Conservation (phyloP, 35 echinoderm and acorn worm species). For the Chiridota heheva region DNA sequence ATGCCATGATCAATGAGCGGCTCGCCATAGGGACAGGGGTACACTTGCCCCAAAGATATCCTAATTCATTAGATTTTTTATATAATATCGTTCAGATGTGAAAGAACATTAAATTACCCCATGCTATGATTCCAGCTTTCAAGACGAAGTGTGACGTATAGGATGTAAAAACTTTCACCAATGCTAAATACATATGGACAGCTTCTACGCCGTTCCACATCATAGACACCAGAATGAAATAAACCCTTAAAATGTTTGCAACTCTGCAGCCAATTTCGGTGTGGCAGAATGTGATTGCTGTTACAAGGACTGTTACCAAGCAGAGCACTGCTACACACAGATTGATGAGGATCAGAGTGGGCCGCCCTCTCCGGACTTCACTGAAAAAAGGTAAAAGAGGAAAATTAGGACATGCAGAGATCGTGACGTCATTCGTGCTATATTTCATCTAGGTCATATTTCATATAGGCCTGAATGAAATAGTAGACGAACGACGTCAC, state of each 20-base stretch:
- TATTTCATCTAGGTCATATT: neutral
- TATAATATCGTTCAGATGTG: no score
- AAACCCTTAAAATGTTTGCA: slow-evolving; percentile 82
- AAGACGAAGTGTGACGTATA: slow-evolving; percentile 83
- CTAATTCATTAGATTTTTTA: no score
- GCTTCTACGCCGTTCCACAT: slow-evolving; percentile 99
- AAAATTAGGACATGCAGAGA: neutral
- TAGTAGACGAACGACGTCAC: no score
- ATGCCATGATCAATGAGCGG: no score
- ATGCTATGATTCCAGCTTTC: slow-evolving; percentile 77
- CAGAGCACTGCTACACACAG: slow-evolving; percentile 71
- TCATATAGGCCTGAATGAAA: neutral
- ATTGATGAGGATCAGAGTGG: slow-evolving; percentile 85
- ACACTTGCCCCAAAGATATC: no score
- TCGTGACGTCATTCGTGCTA: neutral
- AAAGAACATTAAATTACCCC: no score
- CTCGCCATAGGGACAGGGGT: no score
- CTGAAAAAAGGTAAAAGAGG: slow-evolving; percentile 28
- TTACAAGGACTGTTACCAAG: slow-evolving; percentile 62
- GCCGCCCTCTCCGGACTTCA: slow-evolving; percentile 74
- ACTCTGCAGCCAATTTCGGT: slow-evolving; percentile 67
- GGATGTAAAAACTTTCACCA: slow-evolving; percentile 76
- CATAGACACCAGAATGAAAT: slow-evolving; percentile 88
- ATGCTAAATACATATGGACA: slow-evolving; percentile 81
- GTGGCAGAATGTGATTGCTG: slow-evolving; percentile 55